Conservation (phyloP, 2,888 invertebrate species). For the Pocota personata region DNA sequence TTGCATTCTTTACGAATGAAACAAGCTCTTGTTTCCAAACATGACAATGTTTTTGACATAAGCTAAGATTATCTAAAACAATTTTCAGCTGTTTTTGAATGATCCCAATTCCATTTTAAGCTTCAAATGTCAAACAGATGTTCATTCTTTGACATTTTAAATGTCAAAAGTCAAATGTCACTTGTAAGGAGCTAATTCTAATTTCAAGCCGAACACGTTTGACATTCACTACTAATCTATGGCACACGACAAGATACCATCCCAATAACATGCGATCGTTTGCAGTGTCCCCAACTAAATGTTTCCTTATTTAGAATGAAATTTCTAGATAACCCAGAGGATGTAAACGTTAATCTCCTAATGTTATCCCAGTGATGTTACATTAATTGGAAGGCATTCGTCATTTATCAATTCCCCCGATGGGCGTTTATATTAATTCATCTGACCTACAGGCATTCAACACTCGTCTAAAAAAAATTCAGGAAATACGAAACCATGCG, state of each 20-base stretch:
- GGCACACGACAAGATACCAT: neutral
- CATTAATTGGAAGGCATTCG: conserved; percentile 25
- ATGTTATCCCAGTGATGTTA: conserved; percentile 46
- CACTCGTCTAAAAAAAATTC: conserved; percentile 2
- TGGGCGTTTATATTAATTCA: conserved; percentile 17
- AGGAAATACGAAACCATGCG: conserved; percentile 64
- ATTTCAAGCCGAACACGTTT: conserved; percentile 18
- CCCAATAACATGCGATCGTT: neutral
- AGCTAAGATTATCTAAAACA: no score
- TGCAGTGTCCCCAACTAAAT: neutral
- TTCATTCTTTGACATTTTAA: neutral
- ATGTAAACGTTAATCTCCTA: conserved; percentile 37
- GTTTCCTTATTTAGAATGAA: conserved; percentile 26
- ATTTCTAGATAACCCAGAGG: neutral
- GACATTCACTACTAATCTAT: conserved; percentile 16
- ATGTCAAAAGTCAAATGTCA: neutral
- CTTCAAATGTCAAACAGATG: conserved; percentile 13
- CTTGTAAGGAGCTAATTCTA: neutral
- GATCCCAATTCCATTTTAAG: neutral
- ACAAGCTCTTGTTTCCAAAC: no score
- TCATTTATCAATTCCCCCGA: conserved; percentile 30
- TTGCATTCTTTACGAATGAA: no score
- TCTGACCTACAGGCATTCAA: conserved; percentile 50
- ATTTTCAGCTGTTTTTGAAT: no score
- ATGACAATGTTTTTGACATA: no score